Conservation (phyloP, 2,888 invertebrate species). For the Parapristionchus giblindavisi region DNA sequence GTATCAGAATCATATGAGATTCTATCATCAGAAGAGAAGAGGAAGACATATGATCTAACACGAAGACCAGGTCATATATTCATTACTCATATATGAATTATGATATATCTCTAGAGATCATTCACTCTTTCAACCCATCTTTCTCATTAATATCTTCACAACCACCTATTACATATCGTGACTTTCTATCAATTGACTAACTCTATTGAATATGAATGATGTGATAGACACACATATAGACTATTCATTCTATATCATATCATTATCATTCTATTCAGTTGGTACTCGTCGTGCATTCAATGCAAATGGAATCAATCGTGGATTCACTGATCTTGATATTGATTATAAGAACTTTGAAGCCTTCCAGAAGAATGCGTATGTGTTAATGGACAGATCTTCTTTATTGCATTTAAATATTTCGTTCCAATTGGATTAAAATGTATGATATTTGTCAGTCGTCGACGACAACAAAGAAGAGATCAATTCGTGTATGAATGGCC, state of each 20-base stretch:
- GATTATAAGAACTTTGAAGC: slow-evolving; percentile 67
- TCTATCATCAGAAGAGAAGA: slow-evolving; percentile 58
- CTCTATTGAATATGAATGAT: too few species aligned
- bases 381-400: not conserved
- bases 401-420: slow-evolving; percentile 16
- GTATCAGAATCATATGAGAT: slow-evolving; percentile 64
- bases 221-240: too few species aligned
- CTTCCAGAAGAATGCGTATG: slow-evolving; percentile 57
- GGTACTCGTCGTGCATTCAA: slow-evolving; percentile 7
- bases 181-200: too few species aligned
- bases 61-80: slow-evolving; percentile 1
- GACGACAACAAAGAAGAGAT: slow-evolving; percentile 29
- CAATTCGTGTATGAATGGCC: slow-evolving; percentile 32
- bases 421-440: not conserved
- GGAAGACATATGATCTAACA: slow-evolving; percentile 51
- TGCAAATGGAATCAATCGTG: not conserved
- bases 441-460: not conserved
- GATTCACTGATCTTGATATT: slow-evolving; percentile 66
- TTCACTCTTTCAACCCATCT: not conserved
- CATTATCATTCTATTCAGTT: not conserved
- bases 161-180: not conserved
- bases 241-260: not conserved
- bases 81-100: too few species aligned
- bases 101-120: too few species aligned
- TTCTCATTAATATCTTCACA: not conserved